Conservation (phyloP, 2,113 vertebrate species). For the Nyctibius bracteatus region DNA sequence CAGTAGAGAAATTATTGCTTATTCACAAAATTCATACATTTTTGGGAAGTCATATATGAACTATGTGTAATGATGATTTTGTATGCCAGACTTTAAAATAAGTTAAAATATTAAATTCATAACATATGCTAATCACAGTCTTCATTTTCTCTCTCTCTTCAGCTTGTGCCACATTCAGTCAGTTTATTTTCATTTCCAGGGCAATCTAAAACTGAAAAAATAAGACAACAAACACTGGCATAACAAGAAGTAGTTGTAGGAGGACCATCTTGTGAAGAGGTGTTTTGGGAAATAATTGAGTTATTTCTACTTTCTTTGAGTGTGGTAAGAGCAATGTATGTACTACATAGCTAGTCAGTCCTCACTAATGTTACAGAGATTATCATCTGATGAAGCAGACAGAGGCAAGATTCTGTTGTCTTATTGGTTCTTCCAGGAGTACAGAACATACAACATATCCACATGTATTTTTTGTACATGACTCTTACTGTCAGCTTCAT, state of each 20-base stretch:
- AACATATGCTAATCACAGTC: not conserved
- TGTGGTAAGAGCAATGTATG: not conserved
- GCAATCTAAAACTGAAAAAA: not conserved
- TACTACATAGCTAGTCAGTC: not conserved
- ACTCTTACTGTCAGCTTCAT: not conserved
- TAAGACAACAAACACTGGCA: not conserved
- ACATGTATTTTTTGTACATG: not conserved
- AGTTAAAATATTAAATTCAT: not conserved
- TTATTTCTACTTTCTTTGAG: not conserved
- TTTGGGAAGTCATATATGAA: not conserved
- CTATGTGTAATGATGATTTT: not conserved
- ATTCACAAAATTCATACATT: too few species aligned
- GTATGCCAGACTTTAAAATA: not conserved
- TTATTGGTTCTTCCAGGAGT: fast-evolving
- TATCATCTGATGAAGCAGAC: not conserved
- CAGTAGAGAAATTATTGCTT: not conserved
- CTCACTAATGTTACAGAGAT: not conserved
- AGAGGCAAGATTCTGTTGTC: not conserved
- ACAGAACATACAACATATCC: not conserved
- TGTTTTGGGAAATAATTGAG: not conserved
- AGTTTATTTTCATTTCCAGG: not conserved
- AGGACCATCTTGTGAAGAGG: not conserved
- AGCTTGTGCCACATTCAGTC: not conserved
- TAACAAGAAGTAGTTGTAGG: not conserved
- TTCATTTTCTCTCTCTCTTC: not conserved